Conservation (phyloP, 2,888 invertebrate species). For the Cyaniris semiargus region DNA sequence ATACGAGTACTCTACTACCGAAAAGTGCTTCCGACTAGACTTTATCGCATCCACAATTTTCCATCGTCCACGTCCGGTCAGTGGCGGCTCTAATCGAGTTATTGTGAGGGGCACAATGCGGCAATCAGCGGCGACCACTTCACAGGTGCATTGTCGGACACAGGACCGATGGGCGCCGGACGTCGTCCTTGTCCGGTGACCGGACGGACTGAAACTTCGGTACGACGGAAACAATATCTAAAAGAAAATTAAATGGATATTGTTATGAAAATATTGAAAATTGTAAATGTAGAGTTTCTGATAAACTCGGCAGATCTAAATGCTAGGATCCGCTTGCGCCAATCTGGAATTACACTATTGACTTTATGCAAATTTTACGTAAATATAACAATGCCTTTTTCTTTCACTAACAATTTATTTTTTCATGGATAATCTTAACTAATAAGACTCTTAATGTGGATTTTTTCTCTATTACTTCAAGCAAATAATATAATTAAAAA, state of each 20-base stretch:
- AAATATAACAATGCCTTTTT: too few species aligned
- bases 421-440: too few species aligned
- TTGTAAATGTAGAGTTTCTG: neutral
- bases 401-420: too few species aligned
- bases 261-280: neutral
- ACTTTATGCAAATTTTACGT: too few species aligned
- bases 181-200: neutral
- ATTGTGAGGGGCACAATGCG: constrained; percentile 75
- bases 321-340: too few species aligned
- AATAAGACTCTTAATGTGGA: too few species aligned
- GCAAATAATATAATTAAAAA: neutral
- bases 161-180: neutral
- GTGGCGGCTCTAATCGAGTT: constrained; percentile 75
- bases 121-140: constrained; percentile 66
- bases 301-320: neutral
- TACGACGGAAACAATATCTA: neutral
- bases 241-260: neutral
- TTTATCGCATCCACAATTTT: constrained; percentile 34
- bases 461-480: neutral
- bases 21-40: neutral
- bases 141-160: constrained; percentile 48
- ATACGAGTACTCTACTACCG: too few species aligned
- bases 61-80: constrained; percentile 48
- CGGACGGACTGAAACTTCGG: constrained; percentile 1
- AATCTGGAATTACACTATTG: too few species aligned